A percentile compares a stretch with the other conserved stretches of the same genome.
These are phyloP conservation scores for Lucifuga dentata DNA, from an alignment of 2,113 vertebrate species.

Conservation along the genomic window DNA sequence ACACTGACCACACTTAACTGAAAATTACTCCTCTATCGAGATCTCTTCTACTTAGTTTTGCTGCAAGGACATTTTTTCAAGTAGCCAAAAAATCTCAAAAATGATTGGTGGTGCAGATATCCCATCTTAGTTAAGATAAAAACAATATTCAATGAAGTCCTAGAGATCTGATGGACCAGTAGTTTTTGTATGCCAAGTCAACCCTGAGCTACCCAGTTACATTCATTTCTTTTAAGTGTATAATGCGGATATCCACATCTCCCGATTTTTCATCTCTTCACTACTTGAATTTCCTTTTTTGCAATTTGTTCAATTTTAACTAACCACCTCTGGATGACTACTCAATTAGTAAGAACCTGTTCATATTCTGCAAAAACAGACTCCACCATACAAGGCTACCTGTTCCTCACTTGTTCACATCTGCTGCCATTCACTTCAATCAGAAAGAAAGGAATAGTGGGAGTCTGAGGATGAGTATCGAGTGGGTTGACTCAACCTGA, in stretches of 20 bases:
- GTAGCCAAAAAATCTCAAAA: conserved; percentile 67
- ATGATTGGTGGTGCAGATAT: conserved; percentile 28
- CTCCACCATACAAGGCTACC: conserved; percentile 5
- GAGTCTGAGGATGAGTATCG: background rate
- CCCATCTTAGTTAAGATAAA: conserved; percentile 74
- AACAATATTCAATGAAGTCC: conserved; percentile 78
- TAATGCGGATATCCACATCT: conserved; percentile 76
- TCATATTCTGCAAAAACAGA: background rate
- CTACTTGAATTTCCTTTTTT: conserved; percentile 5
- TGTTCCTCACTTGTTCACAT: conserved; percentile 6
- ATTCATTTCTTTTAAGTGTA: conserved; percentile 91
- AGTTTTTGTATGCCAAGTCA: conserved; percentile 88
- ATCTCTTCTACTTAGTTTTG: conserved; percentile 23
- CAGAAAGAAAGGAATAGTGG: conserved; percentile 3
- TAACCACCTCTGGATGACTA: too few relatives aligned
- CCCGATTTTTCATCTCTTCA: conserved; percentile 60
- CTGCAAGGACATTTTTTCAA: conserved; percentile 47
- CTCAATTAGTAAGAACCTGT: conserved; percentile 2
- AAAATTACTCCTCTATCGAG: conserved; percentile 13
- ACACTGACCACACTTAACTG: conserved; percentile 17
- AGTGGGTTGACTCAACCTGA: background rate
- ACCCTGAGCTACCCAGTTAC: conserved; percentile 94
- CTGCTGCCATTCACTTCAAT: conserved; percentile 23
- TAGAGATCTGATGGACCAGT: conserved; percentile 84
- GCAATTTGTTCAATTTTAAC: background rate